Conservation (phyloP, 2,113 vertebrate species). For the Microtus pennsylvanicus region DNA sequence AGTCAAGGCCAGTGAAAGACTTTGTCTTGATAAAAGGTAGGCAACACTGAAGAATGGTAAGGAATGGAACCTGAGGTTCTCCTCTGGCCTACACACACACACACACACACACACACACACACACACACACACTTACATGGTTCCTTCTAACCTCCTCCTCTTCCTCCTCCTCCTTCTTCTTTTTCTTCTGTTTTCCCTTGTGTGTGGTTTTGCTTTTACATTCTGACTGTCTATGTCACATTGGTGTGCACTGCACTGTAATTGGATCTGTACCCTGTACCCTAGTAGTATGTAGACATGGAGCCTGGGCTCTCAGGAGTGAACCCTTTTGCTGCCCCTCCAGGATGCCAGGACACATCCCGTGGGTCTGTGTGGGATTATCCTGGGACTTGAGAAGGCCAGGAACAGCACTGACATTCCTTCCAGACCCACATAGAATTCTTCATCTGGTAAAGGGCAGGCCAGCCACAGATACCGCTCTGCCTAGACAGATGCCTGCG, state of each 20-base stretch:
- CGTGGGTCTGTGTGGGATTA: fast-evolving
- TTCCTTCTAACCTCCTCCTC: too few species aligned
- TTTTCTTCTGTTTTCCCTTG: too few species aligned
- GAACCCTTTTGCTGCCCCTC: too few species aligned
- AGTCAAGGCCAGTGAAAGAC: neutral
- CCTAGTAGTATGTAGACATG: too few species aligned
- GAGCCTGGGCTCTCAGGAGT: fast-evolving
- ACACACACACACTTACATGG: neutral
- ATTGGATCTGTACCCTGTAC: fast-evolving
- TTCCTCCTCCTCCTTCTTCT: too few species aligned
- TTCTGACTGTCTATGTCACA: neutral
- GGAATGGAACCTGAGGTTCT: neutral
- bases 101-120: neutral
- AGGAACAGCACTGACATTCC: too few species aligned
- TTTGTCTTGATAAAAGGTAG: neutral
- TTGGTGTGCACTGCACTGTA: neutral
- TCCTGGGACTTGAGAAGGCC: neutral
- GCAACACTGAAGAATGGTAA: neutral
- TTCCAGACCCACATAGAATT: fast-evolving
- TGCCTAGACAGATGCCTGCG: fast-evolving
- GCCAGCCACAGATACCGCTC: fast-evolving
- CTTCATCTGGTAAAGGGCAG: neutral
- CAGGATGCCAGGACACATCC: fast-evolving
- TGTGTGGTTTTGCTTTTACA: too few species aligned
- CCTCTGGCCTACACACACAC: neutral